Base-by-base conservation (phyloP, 2,797 vertebrate genomes). In the Lutjanus campechanus region DNA sequence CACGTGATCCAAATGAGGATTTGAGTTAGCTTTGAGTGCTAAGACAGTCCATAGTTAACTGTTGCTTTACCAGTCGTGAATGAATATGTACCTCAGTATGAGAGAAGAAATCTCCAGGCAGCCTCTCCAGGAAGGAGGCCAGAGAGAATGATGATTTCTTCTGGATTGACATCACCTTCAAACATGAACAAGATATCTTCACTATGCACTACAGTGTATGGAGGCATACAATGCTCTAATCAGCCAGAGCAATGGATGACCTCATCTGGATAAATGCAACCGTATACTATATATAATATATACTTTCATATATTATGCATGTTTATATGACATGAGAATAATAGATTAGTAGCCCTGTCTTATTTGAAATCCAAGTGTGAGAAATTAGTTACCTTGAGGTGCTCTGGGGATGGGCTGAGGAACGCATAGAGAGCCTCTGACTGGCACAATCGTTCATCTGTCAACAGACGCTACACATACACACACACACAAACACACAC, bases 391-490 rank as follows among this genome's bases (percentile, higher is more conserved):
- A 97, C 97, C 95, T 99, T 99, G 89, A 99, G 96, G 92, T 99
- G 95, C 90, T 99, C 98, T 60, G 98, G 97, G 66, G 98, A 99
- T 15, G 98, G 98, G 91, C 98, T 99, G 91, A 99, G 95, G 91
- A 99, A 99, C 71, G 98, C 97, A 1, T 99, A 99, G 88, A 99
- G 97, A 69, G 97, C 98, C 95, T 99, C 98, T 4, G 97, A 98
- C 94, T 99, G 98, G 93, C 97, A 99, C 85, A 99, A 89, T 36
- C 96, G 96, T 90, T 99, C 98, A 90, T 99, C 97, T 15, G 95
- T 96, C 90, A 99, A 96, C 89, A 98, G 72, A 63, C 91, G 92
- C 93, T 93, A 11, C 63, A 82, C 43, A 85, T 12, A 65, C 50
- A 73, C 10, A 70, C 63, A 82, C 43, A 85, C 12, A 65, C 50